A percentile compares a stretch with the other conserved stretches of the same genome.
These are phyloP conservation scores for Mormyrops boulengeri DNA, from an alignment of 2,797 vertebrate genomes.

Conservation along the genomic window DNA sequence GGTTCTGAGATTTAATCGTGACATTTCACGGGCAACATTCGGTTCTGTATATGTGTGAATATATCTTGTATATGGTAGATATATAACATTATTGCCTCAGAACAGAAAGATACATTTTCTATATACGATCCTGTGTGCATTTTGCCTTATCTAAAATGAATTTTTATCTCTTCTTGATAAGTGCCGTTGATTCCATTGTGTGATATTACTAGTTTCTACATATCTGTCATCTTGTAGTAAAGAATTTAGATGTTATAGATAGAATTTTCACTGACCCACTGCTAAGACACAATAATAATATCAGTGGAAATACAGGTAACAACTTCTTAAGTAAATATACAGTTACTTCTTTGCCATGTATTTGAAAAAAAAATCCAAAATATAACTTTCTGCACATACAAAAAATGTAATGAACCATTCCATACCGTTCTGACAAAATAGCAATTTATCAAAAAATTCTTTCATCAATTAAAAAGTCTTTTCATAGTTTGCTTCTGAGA, in stretches of 20 bases:
- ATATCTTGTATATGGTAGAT: not conserved
- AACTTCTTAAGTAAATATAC: not conserved
- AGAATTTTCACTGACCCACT: not conserved
- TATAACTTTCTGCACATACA: not conserved
- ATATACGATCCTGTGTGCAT: not conserved
- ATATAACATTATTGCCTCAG: not conserved
- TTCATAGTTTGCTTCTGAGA: not conserved
- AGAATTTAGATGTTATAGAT: not conserved
- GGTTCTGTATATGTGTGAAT: not conserved
- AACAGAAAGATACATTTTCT: not conserved
- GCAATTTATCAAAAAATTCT: not conserved
- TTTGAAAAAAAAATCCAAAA: not conserved
- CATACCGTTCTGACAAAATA: not conserved
- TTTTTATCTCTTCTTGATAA: not conserved
- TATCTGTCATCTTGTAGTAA: not conserved
- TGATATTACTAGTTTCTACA: not conserved
- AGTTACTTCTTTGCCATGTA: not conserved
- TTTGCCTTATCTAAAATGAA: not conserved
- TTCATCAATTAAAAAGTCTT: not conserved
- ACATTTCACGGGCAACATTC: not conserved
- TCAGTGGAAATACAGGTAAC: not conserved
- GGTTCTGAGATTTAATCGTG: not conserved
- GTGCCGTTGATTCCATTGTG: not conserved
- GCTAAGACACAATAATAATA: not conserved
- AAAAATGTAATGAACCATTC: not conserved